Conservation (phyloP, 2,888 invertebrate genomes). For the Ochropleura leucogaster region DNA sequence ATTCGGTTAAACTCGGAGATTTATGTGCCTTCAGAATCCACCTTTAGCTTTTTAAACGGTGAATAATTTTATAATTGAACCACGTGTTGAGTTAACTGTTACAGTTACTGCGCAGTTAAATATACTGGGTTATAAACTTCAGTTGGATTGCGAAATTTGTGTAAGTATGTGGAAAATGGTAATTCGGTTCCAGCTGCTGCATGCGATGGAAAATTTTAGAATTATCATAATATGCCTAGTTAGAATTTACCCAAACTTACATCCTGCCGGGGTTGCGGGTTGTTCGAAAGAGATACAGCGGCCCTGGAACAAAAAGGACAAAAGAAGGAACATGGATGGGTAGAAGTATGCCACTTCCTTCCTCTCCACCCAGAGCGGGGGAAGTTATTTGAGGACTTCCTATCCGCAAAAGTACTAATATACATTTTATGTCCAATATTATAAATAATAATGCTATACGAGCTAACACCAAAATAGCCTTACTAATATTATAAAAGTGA, state of each 20-base stretch:
- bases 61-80: constrained; percentile 68
- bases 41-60: constrained; percentile 67
- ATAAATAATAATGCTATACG: background rate
- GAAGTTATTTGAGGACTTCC: no score
- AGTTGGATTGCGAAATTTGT: constrained; percentile 21
- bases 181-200: background rate
- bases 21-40: constrained; percentile 60
- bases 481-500: no score
- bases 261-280: no score
- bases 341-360: no score
- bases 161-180: background rate
- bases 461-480: background rate
- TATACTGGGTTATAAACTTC: constrained; percentile 23
- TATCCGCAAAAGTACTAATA: no score
- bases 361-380: no score
- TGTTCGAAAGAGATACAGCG: no score
- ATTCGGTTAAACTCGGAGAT: constrained; percentile 58
- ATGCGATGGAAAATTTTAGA: background rate
- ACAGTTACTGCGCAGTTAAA: constrained; percentile 49
- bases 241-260: background rate
- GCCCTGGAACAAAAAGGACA: no score
- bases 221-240: background rate
- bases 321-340: no score
- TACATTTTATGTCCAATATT: background rate
- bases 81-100: constrained; percentile 64